Percentiles rank a stretch among this genome's conserved stretches.
Conservation (phyloP, 1,140 invertebrate genomes). For the Gonatopus flavifemur region DNA sequence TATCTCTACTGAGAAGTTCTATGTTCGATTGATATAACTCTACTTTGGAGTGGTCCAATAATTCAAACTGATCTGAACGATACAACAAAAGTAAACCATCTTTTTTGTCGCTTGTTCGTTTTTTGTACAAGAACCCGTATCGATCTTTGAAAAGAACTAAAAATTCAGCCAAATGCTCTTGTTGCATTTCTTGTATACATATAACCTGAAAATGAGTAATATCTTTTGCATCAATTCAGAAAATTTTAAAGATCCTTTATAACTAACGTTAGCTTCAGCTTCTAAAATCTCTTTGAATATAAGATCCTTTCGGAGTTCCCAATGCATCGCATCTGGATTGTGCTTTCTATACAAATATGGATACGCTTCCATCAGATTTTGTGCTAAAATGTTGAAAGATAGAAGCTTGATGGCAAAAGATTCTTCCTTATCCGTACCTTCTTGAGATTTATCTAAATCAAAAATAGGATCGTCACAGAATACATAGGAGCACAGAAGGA, state of each 20-base stretch:
- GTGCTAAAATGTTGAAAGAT: slow-evolving; percentile 88
- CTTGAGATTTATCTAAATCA: slow-evolving; percentile 1
- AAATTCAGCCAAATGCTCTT: slow-evolving; percentile 69
- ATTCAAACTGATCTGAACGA: slow-evolving; percentile 37
- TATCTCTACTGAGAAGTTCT: slow-evolving; percentile 77
- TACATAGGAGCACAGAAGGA: not conserved
- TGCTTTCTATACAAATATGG: slow-evolving; percentile 72
- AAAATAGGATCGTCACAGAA: not conserved
- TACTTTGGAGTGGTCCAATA: slow-evolving; percentile 51
- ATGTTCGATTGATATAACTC: slow-evolving; percentile 60
- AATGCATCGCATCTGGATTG: slow-evolving; percentile 63
- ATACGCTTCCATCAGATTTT: slow-evolving; percentile 76
- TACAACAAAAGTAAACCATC: slow-evolving; percentile 50
- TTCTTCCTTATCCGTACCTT: slow-evolving; percentile 29
- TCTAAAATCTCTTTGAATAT: slow-evolving; percentile 72
- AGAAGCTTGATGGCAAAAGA: slow-evolving; percentile 56
- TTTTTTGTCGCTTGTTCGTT: slow-evolving; percentile 50
- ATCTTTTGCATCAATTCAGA: not conserved
- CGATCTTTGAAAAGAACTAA: slow-evolving; percentile 60
- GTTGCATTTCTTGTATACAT: slow-evolving; percentile 86
- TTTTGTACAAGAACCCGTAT: slow-evolving; percentile 54
- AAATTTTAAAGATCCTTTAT: not conserved
- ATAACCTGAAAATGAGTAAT: slow-evolving; percentile 64
- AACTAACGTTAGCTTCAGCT: slow-evolving; percentile 73
- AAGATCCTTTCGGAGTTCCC: slow-evolving; percentile 69